These are phyloP conservation scores for Columba janthina DNA, from an alignment of 2,113 vertebrate species.

Conservation along the genomic window DNA sequence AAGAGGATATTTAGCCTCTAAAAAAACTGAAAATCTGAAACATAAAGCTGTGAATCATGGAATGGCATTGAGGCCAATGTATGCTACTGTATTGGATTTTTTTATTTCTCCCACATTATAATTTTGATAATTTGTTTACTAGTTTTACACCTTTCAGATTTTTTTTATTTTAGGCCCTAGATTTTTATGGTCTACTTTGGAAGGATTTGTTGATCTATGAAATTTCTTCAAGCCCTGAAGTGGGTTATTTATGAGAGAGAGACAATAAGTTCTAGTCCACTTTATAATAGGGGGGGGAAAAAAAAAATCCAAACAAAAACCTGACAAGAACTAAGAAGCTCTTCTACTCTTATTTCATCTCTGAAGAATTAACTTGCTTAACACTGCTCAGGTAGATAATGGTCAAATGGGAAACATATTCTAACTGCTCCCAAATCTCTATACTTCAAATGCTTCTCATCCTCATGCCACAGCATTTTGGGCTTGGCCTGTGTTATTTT, in stretches of 20 bases:
- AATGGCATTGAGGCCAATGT: neutral
- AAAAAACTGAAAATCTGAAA: neutral
- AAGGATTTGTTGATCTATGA: neutral
- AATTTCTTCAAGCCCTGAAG: neutral
- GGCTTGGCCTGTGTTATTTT: neutral
- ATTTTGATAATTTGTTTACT: neutral
- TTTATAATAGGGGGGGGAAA: neutral
- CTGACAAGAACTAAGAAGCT: neutral
- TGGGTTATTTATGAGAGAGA: neutral
- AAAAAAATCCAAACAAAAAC: neutral
- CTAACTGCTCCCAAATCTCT: neutral
- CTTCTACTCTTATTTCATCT: neutral
- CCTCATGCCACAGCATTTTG: neutral
- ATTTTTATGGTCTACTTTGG: neutral
- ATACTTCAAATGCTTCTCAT: neutral
- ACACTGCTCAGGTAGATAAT: neutral
- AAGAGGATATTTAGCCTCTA: neutral
- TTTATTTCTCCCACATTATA: neutral
- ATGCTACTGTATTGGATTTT: neutral
- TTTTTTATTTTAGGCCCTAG: neutral
- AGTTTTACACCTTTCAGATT: neutral
- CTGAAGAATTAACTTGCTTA: neutral
- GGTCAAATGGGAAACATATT: neutral
- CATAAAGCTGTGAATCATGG: fast-evolving
- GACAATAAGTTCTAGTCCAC: neutral